Evolutionary conservation across 2,797 vertebrate species (phyloP).

Genomic region (Pseudopleuronectes americanus): DNA sequence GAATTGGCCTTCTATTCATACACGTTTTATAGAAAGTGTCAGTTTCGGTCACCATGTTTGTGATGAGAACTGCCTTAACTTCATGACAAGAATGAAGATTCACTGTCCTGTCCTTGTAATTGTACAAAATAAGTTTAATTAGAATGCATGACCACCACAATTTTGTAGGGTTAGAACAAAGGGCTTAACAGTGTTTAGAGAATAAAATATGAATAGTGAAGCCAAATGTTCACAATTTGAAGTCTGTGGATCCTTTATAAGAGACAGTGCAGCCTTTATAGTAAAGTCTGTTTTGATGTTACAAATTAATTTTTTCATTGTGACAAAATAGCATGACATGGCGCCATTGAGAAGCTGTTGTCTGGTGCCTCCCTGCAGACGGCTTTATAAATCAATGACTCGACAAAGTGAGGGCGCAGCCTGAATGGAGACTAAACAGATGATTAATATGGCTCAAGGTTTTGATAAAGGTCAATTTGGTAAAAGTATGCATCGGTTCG

Average conservation of each 20-base stretch:
- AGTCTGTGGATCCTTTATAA: conserved; percentile 23
- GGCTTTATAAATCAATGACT: conserved; percentile 78
- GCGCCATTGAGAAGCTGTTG: conserved; percentile 69
- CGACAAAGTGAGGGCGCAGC: conserved; percentile 65
- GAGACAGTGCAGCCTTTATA: conserved; percentile 41
- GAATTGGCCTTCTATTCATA: background rate
- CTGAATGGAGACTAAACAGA: conserved; percentile 78
- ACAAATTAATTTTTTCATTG: conserved; percentile 36
- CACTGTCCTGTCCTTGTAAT: no score
- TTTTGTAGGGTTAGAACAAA: no score
- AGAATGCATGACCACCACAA: no score
- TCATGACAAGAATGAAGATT: background rate
- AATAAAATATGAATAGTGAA: conserved; percentile 24
- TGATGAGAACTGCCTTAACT: background rate
- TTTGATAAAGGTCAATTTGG: conserved; percentile 86
- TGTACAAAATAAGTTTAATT: no score
- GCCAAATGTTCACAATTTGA: conserved; percentile 34
- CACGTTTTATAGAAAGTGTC: background rate
- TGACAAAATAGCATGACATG: conserved; percentile 59
- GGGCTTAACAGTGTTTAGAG: background rate
- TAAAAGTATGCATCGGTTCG: conserved; percentile 86
- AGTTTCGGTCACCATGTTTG: background rate
- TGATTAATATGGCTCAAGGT: conserved; percentile 84
- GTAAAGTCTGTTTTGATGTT: conserved; percentile 39
- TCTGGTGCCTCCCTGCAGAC: conserved; percentile 70